phyloP scores from a whole-genome alignment of 2,797 vertebrate species.

The Thripadectes ignobilis region DNA sequence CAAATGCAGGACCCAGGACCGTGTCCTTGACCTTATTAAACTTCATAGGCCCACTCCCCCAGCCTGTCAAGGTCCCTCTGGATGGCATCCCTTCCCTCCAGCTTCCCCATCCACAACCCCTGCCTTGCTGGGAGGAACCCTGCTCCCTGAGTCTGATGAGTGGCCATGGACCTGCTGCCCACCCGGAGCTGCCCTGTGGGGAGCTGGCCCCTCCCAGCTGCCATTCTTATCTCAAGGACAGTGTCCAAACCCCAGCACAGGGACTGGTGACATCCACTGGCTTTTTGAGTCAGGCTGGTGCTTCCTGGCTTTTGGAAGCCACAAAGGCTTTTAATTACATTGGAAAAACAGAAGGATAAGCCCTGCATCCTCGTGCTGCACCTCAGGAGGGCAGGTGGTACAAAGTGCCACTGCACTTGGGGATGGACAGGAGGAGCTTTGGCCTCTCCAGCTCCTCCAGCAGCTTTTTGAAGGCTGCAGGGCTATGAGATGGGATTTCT shows the following conservation, averaged over 20 bases:
- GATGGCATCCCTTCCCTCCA: neutral
- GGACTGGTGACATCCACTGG: rapidly evolving
- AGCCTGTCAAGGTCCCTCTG: neutral
- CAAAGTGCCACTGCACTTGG: rapidly evolving
- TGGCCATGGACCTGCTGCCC: neutral
- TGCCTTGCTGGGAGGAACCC: no score
- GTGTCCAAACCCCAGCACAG: rapidly evolving
- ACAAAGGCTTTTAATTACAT: neutral
- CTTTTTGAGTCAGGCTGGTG: neutral
- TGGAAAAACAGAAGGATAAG: neutral
- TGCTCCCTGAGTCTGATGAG: neutral
- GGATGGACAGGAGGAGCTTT: neutral
- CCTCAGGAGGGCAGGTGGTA: neutral
- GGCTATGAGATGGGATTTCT: neutral
- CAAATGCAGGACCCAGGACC: neutral
- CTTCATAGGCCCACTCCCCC: neutral
- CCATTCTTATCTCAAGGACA: neutral
- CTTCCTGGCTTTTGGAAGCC: neutral
- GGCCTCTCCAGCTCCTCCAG: neutral
- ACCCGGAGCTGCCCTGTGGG: neutral
- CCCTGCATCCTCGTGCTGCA: rapidly evolving
- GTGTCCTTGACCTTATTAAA: neutral
- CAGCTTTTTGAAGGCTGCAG: neutral
- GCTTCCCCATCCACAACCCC: neutral
- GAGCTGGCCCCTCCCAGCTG: neutral